Base-by-base conservation (phyloP, 2,113 vertebrate genomes). In the Nerophis lumbriciformis region DNA sequence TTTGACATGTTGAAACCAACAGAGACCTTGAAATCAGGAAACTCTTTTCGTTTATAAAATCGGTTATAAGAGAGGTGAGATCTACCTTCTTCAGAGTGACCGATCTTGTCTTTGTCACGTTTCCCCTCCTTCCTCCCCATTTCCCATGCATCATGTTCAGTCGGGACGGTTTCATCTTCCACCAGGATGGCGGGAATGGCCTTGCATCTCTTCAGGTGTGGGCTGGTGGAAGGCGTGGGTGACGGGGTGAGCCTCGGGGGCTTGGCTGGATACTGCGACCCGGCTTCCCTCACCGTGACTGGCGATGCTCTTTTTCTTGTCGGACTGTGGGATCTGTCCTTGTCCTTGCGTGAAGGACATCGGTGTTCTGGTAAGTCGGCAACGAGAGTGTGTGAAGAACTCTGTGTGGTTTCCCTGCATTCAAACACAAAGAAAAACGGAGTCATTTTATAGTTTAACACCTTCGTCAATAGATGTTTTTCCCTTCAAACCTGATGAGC, bases 161-260 rank as follows among this genome's bases (percentile, higher is more conserved):
- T 72, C 53, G 82, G 83, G 81, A 85, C 81, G 53, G 80, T 69
- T 51, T 87, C 77, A 21, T 88, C 79, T 68, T 88, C 85, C 48
- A 89, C 59, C 50, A 84, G 51, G 70, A 90, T 87, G 0, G 73
- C 66, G 10, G 89, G 90, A 72, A 89, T 75, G 68, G 36, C 75
- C 85, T 75, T 90, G 88, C 71, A 89, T 61, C 87, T 88, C 71
- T 89, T 88, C 8, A 75, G 28, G 11, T 79, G 72, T 0, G 88
- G 86, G 63, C 85, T 87, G 63, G 76, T 2, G 8, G 75, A 68
- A 1, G 81, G 71, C 6, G 76, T 72, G 21, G 85, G 76, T 1
- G 76, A 75, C 0, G 79, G 68, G n/a, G 61, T 65, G 47, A 77
- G 64, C 4, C 75, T 60, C 0, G 73, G 65, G 28, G 84, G 74